phyloP scores from a whole-genome alignment of 2,888 invertebrate species.

The Drosophila sordidapex region DNA sequence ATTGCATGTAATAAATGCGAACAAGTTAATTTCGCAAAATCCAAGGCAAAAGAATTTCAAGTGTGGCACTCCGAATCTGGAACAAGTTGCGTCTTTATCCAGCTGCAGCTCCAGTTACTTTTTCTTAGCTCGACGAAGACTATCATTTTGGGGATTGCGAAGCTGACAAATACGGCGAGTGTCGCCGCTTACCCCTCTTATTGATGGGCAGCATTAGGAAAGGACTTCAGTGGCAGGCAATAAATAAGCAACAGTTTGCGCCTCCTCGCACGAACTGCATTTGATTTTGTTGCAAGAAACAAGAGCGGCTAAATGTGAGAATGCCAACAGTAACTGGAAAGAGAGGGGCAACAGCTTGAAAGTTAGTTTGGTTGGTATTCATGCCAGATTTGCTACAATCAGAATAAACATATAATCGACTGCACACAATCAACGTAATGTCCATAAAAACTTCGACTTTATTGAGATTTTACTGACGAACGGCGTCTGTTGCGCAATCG shows the following conservation, averaged over 20 bases:
- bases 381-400: conserved; percentile 56
- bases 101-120: conserved; percentile 11
- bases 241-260: conserved; percentile 55
- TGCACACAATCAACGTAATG: conserved; percentile 34
- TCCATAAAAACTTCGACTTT: conserved; percentile 60
- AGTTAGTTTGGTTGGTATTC: conserved; percentile 49
- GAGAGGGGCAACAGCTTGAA: conserved; percentile 13
- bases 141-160: conserved; percentile 60
- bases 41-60: conserved; percentile 41
- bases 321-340: not conserved
- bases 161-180: conserved; percentile 68
- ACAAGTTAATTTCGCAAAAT: conserved; percentile 61
- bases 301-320: not conserved
- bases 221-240: conserved; percentile 50
- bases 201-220: conserved; percentile 68
- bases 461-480: conserved; percentile 55
- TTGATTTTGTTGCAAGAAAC: conserved; percentile 46
- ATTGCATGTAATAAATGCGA: conserved; percentile 62
- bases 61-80: conserved; percentile 25
- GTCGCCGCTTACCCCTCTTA: conserved; percentile 53
- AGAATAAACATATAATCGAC: conserved; percentile 56
- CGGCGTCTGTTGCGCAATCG: conserved; percentile 50
- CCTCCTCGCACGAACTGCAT: conserved; percentile 36
- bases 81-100: conserved; percentile 24
- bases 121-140: conserved; percentile 26